A percentile compares a stretch with the other conserved stretches of the same genome.
Evolutionary conservation across 2,113 vertebrate genomes (phyloP).

Genomic region (Aldabrachelys gigantea): DNA sequence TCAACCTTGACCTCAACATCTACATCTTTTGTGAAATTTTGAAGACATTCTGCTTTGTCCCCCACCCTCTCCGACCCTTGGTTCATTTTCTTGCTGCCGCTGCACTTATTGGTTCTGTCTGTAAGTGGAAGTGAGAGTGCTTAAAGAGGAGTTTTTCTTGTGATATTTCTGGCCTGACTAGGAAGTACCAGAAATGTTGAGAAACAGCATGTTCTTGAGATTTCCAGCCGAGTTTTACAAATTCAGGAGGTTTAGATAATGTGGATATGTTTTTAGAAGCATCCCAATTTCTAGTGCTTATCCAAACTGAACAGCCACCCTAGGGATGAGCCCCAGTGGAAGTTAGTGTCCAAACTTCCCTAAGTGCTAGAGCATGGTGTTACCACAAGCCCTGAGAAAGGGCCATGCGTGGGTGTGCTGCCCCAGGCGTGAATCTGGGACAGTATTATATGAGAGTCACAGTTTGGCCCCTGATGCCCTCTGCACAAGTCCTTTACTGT

Average conservation of each 20-base stretch:
- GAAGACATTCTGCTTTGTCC: neutral
- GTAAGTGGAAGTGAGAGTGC: constrained; percentile 70
- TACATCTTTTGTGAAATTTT: constrained; percentile 6
- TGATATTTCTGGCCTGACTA: constrained; percentile 7
- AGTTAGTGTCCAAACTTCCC: neutral
- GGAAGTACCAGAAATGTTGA: constrained; percentile 42
- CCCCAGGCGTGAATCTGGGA: neutral
- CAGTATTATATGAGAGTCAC: neutral
- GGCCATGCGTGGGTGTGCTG: neutral
- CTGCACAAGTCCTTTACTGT: neutral
- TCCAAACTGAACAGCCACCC: rapidly evolving
- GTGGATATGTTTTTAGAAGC: neutral
- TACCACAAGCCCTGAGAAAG: neutral
- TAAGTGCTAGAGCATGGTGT: neutral
- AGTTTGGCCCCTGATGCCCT: neutral
- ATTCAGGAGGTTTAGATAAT: neutral
- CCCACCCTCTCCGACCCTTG: neutral
- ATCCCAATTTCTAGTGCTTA: neutral
- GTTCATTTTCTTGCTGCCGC: constrained; percentile 19
- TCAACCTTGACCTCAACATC: neutral
- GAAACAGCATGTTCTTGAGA: neutral
- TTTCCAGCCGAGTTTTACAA: neutral
- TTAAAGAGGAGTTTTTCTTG: constrained; percentile 28
- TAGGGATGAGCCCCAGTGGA: neutral
- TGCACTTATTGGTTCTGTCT: neutral